Conservation (phyloP, 2,888 invertebrate species). For the Disparrhopalites patrizii region DNA sequence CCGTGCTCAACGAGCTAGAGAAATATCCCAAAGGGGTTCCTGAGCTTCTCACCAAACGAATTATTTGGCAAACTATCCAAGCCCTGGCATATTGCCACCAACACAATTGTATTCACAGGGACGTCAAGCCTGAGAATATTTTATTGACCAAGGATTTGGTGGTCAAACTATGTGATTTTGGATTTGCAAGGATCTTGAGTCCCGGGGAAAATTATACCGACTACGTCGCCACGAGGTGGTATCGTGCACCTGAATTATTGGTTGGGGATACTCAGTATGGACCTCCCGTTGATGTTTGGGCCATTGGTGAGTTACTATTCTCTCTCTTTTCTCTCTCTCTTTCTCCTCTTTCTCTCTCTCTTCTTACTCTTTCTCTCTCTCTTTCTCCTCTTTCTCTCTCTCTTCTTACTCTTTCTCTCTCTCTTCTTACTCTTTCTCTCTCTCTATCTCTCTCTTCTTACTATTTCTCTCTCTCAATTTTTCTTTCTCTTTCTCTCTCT, state of each 20-base stretch:
- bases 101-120: conserved; percentile 92
- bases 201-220: conserved; percentile 98
- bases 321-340: too few relatives aligned
- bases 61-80: conserved; percentile 91
- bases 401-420: too few relatives aligned
- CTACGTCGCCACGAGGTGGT: conserved; percentile 99
- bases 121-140: conserved; percentile 99
- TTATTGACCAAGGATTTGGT: conserved; percentile 86
- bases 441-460: too few relatives aligned
- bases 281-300: conserved; percentile 96
- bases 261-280: conserved; percentile 94
- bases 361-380: too few relatives aligned
- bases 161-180: conserved; percentile 94
- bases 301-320: conserved; percentile 71
- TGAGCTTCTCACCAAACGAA: conserved; percentile 82
- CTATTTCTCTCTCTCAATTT: too few relatives aligned
- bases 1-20: conserved; percentile 93
- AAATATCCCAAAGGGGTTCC: conserved; percentile 85
- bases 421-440: too few relatives aligned
- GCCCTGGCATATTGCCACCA: conserved; percentile 96
- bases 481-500: too few relatives aligned
- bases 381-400: too few relatives aligned
- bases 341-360: too few relatives aligned
- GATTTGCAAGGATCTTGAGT: conserved; percentile 93
- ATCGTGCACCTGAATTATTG: conserved; percentile 91